These are phyloP conservation scores for Myotis vivesi DNA, from an alignment of 2,797 vertebrate species.

Conservation along the genomic window DNA sequence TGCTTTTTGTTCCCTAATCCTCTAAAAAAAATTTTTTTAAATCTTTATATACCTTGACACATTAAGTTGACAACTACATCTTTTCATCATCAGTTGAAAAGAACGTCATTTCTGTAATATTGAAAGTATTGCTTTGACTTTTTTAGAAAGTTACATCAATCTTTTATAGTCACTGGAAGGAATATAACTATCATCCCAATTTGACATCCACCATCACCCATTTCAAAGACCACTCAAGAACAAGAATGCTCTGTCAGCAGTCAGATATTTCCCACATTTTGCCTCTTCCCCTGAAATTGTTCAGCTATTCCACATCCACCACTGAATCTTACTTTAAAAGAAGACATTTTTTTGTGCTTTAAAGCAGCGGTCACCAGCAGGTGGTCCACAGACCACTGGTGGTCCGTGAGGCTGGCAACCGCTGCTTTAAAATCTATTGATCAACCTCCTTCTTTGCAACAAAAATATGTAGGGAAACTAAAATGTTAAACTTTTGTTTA, in stretches of 20 bases:
- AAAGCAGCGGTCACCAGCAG: no score
- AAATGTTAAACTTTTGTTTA: not conserved
- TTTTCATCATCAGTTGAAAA: constrained; percentile 6
- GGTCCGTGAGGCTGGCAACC: no score
- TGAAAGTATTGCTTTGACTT: not conserved
- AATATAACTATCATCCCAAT: not conserved
- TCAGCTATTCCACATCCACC: not conserved
- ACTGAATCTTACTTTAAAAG: not conserved
- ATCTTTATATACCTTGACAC: not conserved
- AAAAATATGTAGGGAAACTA: not conserved
- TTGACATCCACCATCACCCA: not conserved
- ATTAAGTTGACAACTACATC: not conserved
- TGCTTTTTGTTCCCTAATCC: not conserved
- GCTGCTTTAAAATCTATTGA: constrained; percentile 12
- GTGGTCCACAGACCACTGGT: no score
- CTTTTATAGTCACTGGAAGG: not conserved
- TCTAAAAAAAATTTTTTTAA: not conserved
- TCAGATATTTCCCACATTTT: not conserved
- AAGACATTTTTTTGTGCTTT: not conserved
- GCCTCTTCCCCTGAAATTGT: not conserved
- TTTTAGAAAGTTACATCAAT: not conserved
- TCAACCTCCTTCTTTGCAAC: not conserved
- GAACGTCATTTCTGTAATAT: not conserved
- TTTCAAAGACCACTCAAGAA: not conserved
- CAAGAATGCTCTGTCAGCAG: not conserved